phyloP scores from a whole-genome alignment of 2,113 vertebrate species.

The Perognathus longimembris region DNA sequence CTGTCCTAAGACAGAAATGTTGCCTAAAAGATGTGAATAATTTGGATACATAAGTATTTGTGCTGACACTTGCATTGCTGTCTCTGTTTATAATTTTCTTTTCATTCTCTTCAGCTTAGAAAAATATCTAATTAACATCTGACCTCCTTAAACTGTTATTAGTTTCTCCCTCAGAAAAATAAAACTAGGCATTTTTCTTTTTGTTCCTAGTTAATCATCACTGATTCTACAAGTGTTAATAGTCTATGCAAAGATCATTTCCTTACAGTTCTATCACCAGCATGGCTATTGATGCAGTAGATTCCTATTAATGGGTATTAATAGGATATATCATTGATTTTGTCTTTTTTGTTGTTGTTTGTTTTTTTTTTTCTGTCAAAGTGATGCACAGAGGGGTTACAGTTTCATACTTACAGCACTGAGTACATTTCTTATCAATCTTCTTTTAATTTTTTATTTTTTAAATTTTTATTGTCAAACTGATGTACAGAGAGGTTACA shows the following conservation, averaged over 20 bases:
- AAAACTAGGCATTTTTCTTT: not conserved
- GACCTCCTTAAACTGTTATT: constrained; percentile 31
- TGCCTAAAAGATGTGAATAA: not conserved
- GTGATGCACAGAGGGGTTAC: too few relatives aligned
- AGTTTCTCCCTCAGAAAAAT: not conserved
- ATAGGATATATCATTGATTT: not conserved
- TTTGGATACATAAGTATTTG: not conserved
- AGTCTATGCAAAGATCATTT: not conserved
- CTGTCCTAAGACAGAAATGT: not conserved
- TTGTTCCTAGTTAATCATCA: not conserved
- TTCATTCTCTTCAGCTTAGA: constrained; percentile 16
- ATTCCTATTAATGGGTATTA: not conserved
- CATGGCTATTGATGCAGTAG: not conserved
- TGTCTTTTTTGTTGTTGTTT: too few relatives aligned
- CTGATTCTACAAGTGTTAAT: not conserved
- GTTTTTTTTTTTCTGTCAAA: too few relatives aligned
- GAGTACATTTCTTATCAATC: too few relatives aligned
- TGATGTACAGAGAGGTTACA: too few relatives aligned
- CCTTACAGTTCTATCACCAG: not conserved
- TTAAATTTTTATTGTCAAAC: too few relatives aligned
- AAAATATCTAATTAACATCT: constrained; percentile 55
- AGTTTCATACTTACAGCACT: too few relatives aligned
- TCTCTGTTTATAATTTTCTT: constrained; percentile 29
- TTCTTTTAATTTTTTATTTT: too few relatives aligned
- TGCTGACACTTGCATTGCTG: not conserved